Conservation (phyloP, 1,140 invertebrate species). For the Trichonephila clavata region DNA sequence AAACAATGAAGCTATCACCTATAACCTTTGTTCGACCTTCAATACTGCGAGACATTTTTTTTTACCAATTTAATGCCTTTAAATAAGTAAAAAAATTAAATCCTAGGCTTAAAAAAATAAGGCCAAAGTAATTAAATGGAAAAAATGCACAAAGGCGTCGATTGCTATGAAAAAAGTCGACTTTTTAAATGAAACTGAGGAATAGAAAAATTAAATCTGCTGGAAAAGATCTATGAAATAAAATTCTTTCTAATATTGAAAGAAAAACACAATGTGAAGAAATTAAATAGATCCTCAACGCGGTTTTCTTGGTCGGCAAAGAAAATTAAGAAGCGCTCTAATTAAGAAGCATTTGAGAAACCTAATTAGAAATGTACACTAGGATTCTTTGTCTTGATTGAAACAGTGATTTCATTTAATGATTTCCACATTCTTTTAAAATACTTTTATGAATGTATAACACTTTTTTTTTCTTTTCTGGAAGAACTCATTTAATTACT, state of each 20-base stretch:
- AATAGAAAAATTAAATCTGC: neutral
- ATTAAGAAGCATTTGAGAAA: conserved; percentile 19
- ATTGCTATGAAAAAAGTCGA: no score
- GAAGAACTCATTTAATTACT: neutral
- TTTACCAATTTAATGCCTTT: no score
- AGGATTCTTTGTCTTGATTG: neutral
- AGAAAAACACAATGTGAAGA: neutral
- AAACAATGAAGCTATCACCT: no score
- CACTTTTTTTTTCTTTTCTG: neutral
- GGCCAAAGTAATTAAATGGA: no score
- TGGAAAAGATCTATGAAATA: neutral
- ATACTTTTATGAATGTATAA: neutral
- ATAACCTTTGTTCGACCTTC: no score
- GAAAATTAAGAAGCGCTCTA: neutral
- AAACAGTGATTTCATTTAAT: conserved; percentile 25
- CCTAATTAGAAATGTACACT: neutral
- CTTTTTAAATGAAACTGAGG: no score
- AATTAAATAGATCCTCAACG: conserved; percentile 3
- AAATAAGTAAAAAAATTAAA: no score
- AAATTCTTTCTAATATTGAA: neutral
- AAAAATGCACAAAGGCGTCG: no score
- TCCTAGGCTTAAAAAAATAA: no score
- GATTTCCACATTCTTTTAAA: neutral
- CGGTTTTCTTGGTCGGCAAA: neutral
- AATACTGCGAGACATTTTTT: no score